Base-by-base conservation (phyloP, 2,113 vertebrate species). In the Cyanocitta stelleri region DNA sequence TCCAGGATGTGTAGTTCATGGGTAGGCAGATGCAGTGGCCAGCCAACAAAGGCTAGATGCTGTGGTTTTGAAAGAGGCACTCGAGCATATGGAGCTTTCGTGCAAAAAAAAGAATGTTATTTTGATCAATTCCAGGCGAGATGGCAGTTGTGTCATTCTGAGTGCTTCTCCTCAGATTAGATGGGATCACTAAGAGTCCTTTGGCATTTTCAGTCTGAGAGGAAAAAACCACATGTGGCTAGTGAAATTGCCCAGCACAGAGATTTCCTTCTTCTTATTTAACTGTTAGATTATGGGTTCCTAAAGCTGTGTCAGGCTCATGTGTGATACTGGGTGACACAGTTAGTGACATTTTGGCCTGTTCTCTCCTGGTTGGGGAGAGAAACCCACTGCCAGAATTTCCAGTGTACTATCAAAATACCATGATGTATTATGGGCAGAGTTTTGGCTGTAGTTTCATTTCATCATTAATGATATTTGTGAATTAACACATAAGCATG, bases 21-120 rank as follows among this genome's bases (percentile, higher is more conserved):
- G 94, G 94, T 94, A 93, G 95, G 92, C 80, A 90, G 96, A 87
- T 96, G 84, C 90, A 86, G 83, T 93, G 96, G 94, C 90, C 90
- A 93, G 95, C 95, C 90, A 96, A 93, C 93, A 94, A 94, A 96
- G 80, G 88, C 96, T 94, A 75, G 88, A 95, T 93, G 35, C 69
- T 96, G 96, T 89, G 96, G 96, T 96, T 96, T 96, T 93, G 89
- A 96, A 85, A 92, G 86, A 95, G 92, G 86, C 88, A 41, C 44
- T 96, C 9, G 3, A 93, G 92, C 96, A 96, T 96, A 96, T 96
- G 96, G 96, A 96, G 95, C 94, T 96, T 97, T 96, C 86, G 56
- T 95, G 95, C 76, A 96, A 93, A 87, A 94, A 94, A 86, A 75
- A 80, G 80, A 85, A 90, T 94, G 93, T 4, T 83, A 87, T 95